phyloP scores from a whole-genome alignment of 2,888 invertebrate species.

The Chrysotoxum bicinctum region DNA sequence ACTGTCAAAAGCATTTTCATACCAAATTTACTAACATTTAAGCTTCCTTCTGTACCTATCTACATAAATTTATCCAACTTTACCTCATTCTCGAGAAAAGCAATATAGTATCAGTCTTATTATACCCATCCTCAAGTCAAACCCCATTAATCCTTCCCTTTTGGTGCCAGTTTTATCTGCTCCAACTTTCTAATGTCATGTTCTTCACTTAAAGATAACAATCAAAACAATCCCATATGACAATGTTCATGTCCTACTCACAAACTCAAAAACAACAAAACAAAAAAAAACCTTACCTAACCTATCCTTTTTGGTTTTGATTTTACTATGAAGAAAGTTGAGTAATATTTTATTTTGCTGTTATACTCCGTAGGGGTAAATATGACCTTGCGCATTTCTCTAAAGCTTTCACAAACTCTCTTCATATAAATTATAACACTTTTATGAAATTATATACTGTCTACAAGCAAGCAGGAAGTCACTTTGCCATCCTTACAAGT shows the following conservation, averaged over 20 bases:
- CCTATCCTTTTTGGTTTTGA: slow-evolving; percentile 18
- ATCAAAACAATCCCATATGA: slow-evolving; percentile 70
- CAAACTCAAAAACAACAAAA: slow-evolving; percentile 30
- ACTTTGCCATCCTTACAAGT: slow-evolving; percentile 24
- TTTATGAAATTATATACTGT: background rate
- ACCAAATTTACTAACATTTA: background rate
- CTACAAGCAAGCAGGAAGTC: slow-evolving; percentile 29
- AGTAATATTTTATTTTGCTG: slow-evolving; percentile 12
- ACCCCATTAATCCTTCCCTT: slow-evolving; percentile 52
- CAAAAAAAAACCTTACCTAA: slow-evolving; percentile 24
- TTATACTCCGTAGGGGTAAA: slow-evolving; percentile 36
- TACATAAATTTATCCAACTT: background rate
- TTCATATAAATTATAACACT: slow-evolving; percentile 29
- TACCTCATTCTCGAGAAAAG: background rate
- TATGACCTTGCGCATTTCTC: slow-evolving; percentile 52
- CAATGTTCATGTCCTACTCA: slow-evolving; percentile 62
- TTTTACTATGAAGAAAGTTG: slow-evolving; percentile 21
- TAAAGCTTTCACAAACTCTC: slow-evolving; percentile 42
- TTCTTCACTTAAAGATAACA: slow-evolving; percentile 65
- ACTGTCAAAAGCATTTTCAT: background rate
- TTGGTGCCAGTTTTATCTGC: slow-evolving; percentile 54
- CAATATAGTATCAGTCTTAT: background rate
- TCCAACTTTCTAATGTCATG: slow-evolving; percentile 69
- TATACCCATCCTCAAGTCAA: slow-evolving; percentile 18
- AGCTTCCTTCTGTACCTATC: background rate